A percentile compares a stretch with the other conserved stretches of the same genome.
Evolutionary conservation across 2,888 invertebrate species (phyloP).

Genomic region (Sarcophaga rosellei): DNA sequence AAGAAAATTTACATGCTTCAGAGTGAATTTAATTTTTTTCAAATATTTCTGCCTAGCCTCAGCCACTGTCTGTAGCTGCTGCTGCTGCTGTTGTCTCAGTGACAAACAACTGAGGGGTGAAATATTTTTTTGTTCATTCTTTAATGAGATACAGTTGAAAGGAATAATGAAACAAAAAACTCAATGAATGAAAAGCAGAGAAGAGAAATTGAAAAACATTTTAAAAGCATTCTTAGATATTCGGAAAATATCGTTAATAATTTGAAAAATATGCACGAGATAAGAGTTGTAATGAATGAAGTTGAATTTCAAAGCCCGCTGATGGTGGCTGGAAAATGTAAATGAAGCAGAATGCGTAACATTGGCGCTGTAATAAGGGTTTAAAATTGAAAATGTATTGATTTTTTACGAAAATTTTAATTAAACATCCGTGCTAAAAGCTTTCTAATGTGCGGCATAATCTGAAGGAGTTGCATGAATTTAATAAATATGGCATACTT

Average conservation of each 20-base stretch:
- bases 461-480: neutral
- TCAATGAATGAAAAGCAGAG: conserved; percentile 28
- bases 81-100: conserved; percentile 46
- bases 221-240: conserved; percentile 67
- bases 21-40: conserved; percentile 57
- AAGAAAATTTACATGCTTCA: conserved; percentile 50
- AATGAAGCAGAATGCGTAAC: neutral
- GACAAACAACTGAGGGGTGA: conserved; percentile 63
- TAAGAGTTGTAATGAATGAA: conserved; percentile 59
- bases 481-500: neutral
- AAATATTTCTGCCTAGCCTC: neutral
- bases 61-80: neutral
- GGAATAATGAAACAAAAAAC: conserved; percentile 4
- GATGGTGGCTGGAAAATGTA: conserved; percentile 4
- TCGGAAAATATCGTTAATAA: conserved; percentile 73
- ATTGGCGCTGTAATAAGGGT: neutral
- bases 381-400: conserved; percentile 25
- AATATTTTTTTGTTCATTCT: conserved; percentile 33
- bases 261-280: conserved; percentile 78
- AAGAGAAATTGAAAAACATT: conserved; percentile 49
- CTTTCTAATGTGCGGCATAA: neutral
- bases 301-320: conserved; percentile 35
- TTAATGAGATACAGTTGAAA: conserved; percentile 58
- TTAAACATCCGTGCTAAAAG: neutral
- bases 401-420: neutral